These are phyloP conservation scores for Corythornis cristatus DNA, from an alignment of 2,113 vertebrate genomes.

Conservation along the genomic window DNA sequence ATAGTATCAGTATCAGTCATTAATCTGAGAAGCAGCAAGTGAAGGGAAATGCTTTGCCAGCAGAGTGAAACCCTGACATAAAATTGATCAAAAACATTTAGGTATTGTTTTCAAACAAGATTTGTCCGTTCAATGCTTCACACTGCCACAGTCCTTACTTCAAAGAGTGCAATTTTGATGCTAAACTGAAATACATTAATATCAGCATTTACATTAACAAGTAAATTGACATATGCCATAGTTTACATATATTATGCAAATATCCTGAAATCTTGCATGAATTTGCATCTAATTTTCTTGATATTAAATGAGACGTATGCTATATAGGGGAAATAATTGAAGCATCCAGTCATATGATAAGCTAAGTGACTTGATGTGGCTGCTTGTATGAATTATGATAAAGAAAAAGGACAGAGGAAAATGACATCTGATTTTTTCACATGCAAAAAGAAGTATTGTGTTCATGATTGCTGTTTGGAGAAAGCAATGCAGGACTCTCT, in stretches of 20 bases:
- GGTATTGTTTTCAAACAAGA: slow-evolving; percentile 2
- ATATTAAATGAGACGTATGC: slow-evolving; percentile 31
- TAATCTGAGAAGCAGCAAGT: background rate
- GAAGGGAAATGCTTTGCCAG: background rate
- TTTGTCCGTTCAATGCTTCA: background rate
- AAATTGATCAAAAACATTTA: slow-evolving; percentile 25
- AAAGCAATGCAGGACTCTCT: background rate
- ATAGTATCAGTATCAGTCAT: background rate
- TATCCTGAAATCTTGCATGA: slow-evolving; percentile 29
- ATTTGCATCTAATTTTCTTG: slow-evolving; percentile 60
- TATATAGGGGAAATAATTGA: slow-evolving; percentile 9
- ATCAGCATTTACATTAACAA: slow-evolving; percentile 67
- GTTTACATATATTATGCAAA: slow-evolving; percentile 68
- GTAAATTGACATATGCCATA: slow-evolving; percentile 67
- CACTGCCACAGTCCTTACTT: background rate
- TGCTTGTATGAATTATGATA: background rate
- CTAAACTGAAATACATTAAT: slow-evolving; percentile 44
- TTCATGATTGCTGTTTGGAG: background rate
- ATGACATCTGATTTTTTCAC: background rate
- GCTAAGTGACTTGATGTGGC: background rate
- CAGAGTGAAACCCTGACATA: slow-evolving; percentile 1
- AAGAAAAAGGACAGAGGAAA: background rate
- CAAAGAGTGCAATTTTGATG: slow-evolving; percentile 30
- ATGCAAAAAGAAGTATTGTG: background rate
- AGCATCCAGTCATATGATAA: background rate